Evolutionary conservation across 2,888 invertebrate genomes (phyloP).

Genomic region (Drosophila mayaguana): DNA sequence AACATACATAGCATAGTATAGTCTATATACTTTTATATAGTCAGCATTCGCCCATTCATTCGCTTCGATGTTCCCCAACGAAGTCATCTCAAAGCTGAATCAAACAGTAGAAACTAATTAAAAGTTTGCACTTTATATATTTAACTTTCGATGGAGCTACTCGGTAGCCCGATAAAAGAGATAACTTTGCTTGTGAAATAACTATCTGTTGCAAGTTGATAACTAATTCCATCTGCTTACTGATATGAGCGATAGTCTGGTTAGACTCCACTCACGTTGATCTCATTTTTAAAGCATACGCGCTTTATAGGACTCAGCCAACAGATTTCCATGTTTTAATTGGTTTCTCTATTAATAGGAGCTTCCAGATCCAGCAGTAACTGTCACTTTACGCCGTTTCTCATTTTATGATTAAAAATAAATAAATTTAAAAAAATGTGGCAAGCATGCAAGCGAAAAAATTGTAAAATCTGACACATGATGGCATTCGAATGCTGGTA

Average conservation of each 20-base stretch:
- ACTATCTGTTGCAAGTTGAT: not conserved
- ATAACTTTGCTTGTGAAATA: not conserved
- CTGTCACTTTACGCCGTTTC: slow-evolving; percentile 5
- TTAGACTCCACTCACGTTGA: not conserved
- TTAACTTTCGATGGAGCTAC: not conserved
- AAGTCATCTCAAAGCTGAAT: not conserved
- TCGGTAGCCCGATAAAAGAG: not conserved
- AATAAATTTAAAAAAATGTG: slow-evolving; percentile 5
- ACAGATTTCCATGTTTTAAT: slow-evolving; percentile 6
- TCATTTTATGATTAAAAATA: slow-evolving; percentile 29
- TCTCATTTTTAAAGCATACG: not conserved
- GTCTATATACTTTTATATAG: no score
- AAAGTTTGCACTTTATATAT: not conserved
- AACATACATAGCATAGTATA: no score
- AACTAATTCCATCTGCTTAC: not conserved
- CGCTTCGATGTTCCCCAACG: not conserved
- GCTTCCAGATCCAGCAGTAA: not conserved
- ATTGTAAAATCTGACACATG: slow-evolving; percentile 45
- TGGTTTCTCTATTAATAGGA: slow-evolving; percentile 12
- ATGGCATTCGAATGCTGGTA: slow-evolving; percentile 36
- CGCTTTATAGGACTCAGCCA: not conserved
- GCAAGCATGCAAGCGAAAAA: slow-evolving; percentile 18
- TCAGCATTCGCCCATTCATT: no score
- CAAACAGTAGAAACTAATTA: not conserved
- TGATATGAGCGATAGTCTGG: not conserved